Conservation (phyloP, 2,797 vertebrate genomes). For the Lepus townsendii region DNA sequence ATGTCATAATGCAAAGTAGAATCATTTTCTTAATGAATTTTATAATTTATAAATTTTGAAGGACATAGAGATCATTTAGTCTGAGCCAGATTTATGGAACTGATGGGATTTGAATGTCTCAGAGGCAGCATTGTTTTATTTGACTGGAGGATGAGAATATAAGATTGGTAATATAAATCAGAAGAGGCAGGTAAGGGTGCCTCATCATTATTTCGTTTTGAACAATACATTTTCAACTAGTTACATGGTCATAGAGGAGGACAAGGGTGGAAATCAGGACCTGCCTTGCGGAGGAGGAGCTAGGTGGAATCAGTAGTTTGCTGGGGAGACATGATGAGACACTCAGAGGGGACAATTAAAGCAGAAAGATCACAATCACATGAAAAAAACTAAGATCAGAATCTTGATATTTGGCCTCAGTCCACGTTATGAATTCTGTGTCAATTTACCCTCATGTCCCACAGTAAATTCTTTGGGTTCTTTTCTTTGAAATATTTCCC, state of each 20-base stretch:
- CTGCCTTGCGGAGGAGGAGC: neutral
- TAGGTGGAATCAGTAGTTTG: neutral
- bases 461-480: neutral
- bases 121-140: conserved; percentile 27
- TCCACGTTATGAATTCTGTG: neutral
- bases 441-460: too few relatives aligned
- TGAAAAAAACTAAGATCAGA: neutral
- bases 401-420: conserved; percentile 8
- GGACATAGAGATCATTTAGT: conserved; percentile 9
- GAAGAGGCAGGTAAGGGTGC: neutral
- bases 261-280: neutral
- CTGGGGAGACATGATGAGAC: neutral
- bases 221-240: neutral
- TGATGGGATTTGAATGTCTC: conserved; percentile 29
- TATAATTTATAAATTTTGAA: conserved; percentile 39
- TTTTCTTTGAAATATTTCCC: neutral
- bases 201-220: neutral
- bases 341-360: neutral
- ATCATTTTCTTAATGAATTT: conserved; percentile 29
- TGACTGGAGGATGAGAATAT: neutral
- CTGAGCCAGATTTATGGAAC: neutral
- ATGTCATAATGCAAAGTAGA: conserved; percentile 25
- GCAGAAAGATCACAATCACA: neutral
- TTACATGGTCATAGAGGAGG: neutral
- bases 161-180: conserved; percentile 8